Base-by-base conservation (phyloP, 2,797 vertebrate species). In the Salarias fasciatus region DNA sequence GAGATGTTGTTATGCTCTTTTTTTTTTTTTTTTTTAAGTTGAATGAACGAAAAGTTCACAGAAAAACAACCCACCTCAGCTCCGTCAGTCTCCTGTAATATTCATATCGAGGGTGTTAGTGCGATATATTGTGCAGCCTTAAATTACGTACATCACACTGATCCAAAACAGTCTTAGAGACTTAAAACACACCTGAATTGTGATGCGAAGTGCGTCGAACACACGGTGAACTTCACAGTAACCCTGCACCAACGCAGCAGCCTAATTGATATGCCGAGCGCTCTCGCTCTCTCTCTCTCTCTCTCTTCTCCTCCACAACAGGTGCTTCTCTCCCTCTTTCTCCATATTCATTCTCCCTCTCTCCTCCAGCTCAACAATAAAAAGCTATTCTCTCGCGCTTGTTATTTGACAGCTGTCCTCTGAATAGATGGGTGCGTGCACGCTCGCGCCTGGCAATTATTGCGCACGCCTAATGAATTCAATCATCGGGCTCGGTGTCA, bases 331-430 rank as follows among this genome's bases (percentile, higher is more conserved):
- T 58, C 65, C 1, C 79, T 66, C 76, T n/a, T n/a, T 50, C 69
- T 65, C 58, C n/a, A 45, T 40, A 69, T 70, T 72, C 63, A 43
- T n/a, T 60, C 72, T 48, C 73, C 36, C 68, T 41, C 82, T 77
- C 77, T 77, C 72, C 63, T 55, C 69, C 67, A 69, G 53, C 67
- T 58, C 75, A 75, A 90, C 88, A 88, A 90, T 86, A 81, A 88
- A 81, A 87, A 85, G 79, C 80, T 58, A 78, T 89, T 88, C 86
- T 89, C 82, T 84, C 72, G 8, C 31, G 80, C 80, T 88, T 79
- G 77, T 88, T 88, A 86, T 87, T 83, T 88, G 90, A 91, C 90
- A 91, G 89, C 89, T 91, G 90, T 90, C 87, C 71, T 83, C 73
- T 91, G 89, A 91, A 91, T 88, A 83, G 86, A 86, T 29, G 84